Evolutionary conservation across 2,797 vertebrate genomes (phyloP), one percentile per base, ranked within the genome.

Genomic region (Diglossa cyanea): DNA sequence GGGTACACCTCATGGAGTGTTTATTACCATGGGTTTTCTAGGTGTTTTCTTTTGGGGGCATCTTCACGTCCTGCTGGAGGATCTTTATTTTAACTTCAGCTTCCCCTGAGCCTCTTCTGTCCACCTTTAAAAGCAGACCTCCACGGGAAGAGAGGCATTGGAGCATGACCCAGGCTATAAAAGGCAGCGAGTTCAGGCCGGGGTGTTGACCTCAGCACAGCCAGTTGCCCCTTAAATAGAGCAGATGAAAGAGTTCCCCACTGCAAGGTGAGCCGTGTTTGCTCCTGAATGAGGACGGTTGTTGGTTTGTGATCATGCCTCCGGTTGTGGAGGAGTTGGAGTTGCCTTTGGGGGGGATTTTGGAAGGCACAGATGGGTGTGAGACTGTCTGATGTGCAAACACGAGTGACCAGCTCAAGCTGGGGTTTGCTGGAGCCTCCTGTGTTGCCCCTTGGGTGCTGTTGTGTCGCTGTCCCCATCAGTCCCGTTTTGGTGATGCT

Each of bases 221-320:
- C 70, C 67, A 80, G 60, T 45, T 82, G 65, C 71, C 85, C 94
- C 96, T 97, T 71, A 79, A 95, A 93, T 94, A 95, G 95, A 48
- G 60, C 48, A 89, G 67, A 72, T 47, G 84, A 66, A 82, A 83
- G 71, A 40, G 61, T 40, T 78, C 51, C 84, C 61, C 39, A 1
- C 30, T 58, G 91, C 55, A 71, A 33, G 80, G 55, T 31, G 68
- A 75, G 26, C 53, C 0, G 3, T 61, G 93, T 61, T 82, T 87
- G 81, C 93, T 93, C 15, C 2, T 0, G 2, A 68, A 51, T 4
- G 75, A 67, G 85, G 51, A 9, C 1, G 0, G 17, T 20, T 33
- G 53, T 67, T 82, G 17, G 51, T 57, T 83, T 30, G 57, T 55
- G 86, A 63, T 85, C 6, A 0, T 70, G 89, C 26, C 75, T 53